Conservation (phyloP, 2,797 vertebrate genomes). For the Sylvia borin region DNA sequence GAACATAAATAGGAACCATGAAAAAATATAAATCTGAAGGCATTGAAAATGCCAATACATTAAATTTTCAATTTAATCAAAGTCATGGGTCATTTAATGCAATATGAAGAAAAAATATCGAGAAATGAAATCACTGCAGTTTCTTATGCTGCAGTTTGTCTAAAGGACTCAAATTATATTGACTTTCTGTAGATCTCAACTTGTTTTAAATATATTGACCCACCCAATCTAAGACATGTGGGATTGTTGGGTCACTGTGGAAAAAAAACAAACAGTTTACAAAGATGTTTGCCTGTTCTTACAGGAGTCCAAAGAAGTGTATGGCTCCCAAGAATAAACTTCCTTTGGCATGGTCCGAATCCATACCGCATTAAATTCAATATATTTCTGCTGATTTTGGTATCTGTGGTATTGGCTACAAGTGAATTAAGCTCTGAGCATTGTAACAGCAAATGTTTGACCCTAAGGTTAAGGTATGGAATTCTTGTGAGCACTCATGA, state of each 20-base stretch:
- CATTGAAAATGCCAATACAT: conserved; percentile 26
- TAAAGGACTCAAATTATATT: background rate
- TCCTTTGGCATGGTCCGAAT: background rate
- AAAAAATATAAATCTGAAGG: conserved; percentile 38
- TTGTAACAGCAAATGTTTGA: background rate
- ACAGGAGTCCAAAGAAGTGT: background rate
- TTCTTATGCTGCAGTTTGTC: background rate
- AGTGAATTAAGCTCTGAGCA: background rate
- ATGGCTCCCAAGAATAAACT: background rate
- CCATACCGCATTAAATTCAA: background rate
- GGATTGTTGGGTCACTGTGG: background rate
- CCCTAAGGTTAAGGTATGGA: background rate
- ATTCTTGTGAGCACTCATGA: background rate
- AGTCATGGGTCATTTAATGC: conserved; percentile 49
- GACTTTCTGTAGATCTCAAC: background rate
- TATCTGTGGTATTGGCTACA: background rate
- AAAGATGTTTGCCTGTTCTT: background rate
- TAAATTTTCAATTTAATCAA: conserved; percentile 64
- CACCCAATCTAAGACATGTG: background rate
- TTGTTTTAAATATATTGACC: background rate
- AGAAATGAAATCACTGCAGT: conserved; percentile 5
- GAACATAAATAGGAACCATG: conserved; percentile 37
- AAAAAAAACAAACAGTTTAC: background rate
- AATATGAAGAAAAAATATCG: conserved; percentile 40
- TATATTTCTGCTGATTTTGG: background rate